Evolutionary conservation across 2,113 vertebrate genomes (phyloP).

Genomic region (Hydrochoerus hydrochaeris): DNA sequence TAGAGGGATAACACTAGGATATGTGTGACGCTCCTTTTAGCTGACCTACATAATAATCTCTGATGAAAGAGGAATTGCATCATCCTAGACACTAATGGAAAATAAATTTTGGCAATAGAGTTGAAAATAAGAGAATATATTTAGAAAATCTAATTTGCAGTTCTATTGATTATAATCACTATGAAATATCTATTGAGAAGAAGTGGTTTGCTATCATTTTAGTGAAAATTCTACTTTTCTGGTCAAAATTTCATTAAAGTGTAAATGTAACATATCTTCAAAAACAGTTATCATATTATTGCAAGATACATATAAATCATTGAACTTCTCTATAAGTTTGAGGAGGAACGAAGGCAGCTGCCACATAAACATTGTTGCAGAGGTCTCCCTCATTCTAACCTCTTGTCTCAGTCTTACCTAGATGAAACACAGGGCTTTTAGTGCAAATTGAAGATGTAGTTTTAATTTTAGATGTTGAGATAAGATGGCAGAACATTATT

Average conservation of each 20-base stretch:
- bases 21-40: not conserved
- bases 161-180: constrained; percentile 25
- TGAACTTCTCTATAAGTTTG: not conserved
- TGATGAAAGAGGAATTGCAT: constrained; percentile 1
- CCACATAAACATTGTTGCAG: constrained; percentile 36
- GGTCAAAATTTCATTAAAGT: constrained; percentile 18
- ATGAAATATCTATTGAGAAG: constrained; percentile 19
- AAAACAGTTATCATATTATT: not conserved
- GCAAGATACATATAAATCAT: constrained; percentile 14
- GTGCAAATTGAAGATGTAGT: constrained; percentile 65
- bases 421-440: constrained; percentile 67
- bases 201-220: not conserved
- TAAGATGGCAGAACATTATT: constrained; percentile 64
- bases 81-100: not conserved
- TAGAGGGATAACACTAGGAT: not conserved
- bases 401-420: constrained; percentile 71
- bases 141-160: constrained; percentile 51
- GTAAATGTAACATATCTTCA: not conserved
- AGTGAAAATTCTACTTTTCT: constrained; percentile 51
- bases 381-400: constrained; percentile 30
- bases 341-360: not conserved
- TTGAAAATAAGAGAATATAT: constrained; percentile 23
- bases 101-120: not conserved
- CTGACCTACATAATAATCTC: not conserved
- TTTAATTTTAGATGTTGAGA: constrained; percentile 76